Percentiles rank a stretch among this genome's conserved stretches.
Conservation (phyloP, 2,797 vertebrate species). For the Platalea minor region DNA sequence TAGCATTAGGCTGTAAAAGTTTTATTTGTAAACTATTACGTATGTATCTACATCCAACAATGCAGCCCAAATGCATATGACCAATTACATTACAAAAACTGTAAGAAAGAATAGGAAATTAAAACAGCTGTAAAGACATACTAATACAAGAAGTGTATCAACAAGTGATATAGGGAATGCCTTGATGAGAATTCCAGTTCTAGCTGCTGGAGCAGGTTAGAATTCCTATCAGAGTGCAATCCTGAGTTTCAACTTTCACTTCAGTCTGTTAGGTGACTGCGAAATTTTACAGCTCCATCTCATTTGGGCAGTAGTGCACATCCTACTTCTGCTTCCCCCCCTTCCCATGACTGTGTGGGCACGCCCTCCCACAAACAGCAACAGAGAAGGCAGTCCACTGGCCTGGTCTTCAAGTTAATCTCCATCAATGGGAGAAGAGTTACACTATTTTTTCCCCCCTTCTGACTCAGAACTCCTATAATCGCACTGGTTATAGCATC, state of each 20-base stretch:
- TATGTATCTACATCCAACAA: neutral
- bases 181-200: neutral
- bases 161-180: neutral
- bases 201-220: neutral
- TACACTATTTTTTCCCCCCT: neutral
- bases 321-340: neutral
- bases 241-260: neutral
- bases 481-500: neutral
- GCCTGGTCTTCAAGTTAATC: neutral
- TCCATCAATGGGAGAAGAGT: neutral
- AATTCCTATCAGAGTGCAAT: neutral
- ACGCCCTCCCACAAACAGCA: neutral
- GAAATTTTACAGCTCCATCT: neutral
- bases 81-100: neutral
- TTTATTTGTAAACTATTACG: neutral
- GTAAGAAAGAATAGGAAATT: neutral
- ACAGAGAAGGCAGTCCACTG: neutral
- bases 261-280: neutral
- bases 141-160: neutral
- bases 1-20: neutral
- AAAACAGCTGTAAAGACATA: neutral
- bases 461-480: neutral
- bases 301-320: neutral
- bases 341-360: neutral
- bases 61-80: rapidly evolving